Evolutionary conservation across 2,888 invertebrate genomes (phyloP), one percentile per base, ranked within the genome.

Genomic region (Platynereis dumerilii): DNA sequence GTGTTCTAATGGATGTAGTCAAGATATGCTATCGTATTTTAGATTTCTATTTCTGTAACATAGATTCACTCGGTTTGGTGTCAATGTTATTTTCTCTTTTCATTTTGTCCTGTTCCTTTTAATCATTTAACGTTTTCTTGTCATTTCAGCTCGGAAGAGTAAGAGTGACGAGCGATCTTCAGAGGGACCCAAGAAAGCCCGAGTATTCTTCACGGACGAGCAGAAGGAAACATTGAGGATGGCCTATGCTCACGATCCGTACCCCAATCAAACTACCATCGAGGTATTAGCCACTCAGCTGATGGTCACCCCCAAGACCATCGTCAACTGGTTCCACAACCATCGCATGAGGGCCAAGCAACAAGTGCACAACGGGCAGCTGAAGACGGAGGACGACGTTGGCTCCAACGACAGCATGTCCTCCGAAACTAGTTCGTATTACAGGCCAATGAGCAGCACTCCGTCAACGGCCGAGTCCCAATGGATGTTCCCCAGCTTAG

Each of bases 281-380:
- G 97, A 98, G 83, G 95, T 95, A 80, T 88, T 99, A 66, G 96
- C 97, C 34, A 89, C 90, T 34, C 96, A 96, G 84, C 87, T 99
- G 64, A 92, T 91, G 10, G 87, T 99, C 48, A 93, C 95, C 5
- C 92, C 96, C 59, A 89, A 98, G 74, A 98, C 98, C 62, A 97
- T 99, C 78, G 96, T 96, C 68, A 99, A 99, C 86, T 99, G 99
- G 99, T 99, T 99, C 88, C 98, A 99, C 88, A 99, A 99, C 84
- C 97, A 99, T 84, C 90, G 99, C 76, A 99, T 99, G 95, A 89
- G 99, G 70, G 89, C 96, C 81, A 97, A 97, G 65, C 83, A 83
- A 64, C 82, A 82, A 66, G 73, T 76, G 53, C 72, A 74, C 65
- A 68, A 66, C 26, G 59, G 71, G 54, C 57, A 45, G 7, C 39